A percentile compares a stretch with the other conserved stretches of the same genome.
These are phyloP conservation scores for Anniella stebbinsi DNA, from an alignment of 2,797 vertebrate species.

Conservation along the genomic window DNA sequence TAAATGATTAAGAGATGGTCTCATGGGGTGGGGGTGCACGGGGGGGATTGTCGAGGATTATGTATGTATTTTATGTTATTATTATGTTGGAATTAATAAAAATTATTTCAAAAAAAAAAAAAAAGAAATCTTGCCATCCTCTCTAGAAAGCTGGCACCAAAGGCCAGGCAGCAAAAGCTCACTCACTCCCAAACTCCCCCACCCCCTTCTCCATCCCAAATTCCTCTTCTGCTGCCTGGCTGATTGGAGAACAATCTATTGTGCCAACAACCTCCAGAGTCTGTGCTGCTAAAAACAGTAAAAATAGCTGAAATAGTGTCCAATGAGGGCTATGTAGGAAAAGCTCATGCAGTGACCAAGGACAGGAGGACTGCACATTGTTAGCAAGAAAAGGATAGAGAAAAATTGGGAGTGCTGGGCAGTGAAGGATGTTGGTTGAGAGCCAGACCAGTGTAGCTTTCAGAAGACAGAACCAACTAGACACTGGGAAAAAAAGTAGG, in stretches of 20 bases:
- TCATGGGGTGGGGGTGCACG: no score
- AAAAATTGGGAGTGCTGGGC: background rate
- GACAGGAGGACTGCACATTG: background rate
- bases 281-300: background rate
- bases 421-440: background rate
- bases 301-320: conserved; percentile 4
- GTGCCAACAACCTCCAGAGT: background rate
- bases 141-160: background rate
- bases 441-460: background rate
- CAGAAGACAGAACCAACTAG: background rate
- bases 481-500: background rate
- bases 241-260: background rate
- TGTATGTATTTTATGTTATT: no score
- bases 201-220: background rate
- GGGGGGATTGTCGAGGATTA: no score
- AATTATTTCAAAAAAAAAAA: no score
- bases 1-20: no score
- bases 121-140: background rate
- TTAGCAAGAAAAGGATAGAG: background rate
- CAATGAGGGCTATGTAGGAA: background rate
- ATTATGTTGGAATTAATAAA: no score
- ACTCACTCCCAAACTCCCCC: background rate
- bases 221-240: background rate
- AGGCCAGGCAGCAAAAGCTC: background rate
- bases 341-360: background rate